A percentile compares a stretch with the other conserved stretches of the same genome.
These are phyloP conservation scores for Trematomus loennbergii DNA, from an alignment of 2,113 vertebrate species.

Conservation along the genomic window DNA sequence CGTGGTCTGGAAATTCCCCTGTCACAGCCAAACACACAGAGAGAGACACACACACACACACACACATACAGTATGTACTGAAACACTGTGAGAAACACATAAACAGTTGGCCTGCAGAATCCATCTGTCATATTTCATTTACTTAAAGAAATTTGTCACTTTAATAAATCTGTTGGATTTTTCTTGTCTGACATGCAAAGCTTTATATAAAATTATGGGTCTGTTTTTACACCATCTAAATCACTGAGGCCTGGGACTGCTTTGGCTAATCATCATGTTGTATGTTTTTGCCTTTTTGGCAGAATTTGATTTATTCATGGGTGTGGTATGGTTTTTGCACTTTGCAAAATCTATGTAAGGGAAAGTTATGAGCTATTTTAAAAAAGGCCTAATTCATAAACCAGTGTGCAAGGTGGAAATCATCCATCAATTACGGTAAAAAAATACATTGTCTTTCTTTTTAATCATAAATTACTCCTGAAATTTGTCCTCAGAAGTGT, in stretches of 20 bases:
- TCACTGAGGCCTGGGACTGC: slow-evolving; percentile 38
- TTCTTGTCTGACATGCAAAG: slow-evolving; percentile 64
- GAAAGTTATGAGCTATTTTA: slow-evolving; percentile 35
- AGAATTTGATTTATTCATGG: slow-evolving; percentile 64
- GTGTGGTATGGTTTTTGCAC: slow-evolving; percentile 51
- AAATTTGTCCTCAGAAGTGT: neutral
- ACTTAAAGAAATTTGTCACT: slow-evolving; percentile 49
- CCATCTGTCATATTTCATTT: slow-evolving; percentile 64
- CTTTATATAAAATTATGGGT: slow-evolving; percentile 66
- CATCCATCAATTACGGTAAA: slow-evolving; percentile 7
- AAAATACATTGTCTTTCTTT: slow-evolving; percentile 3
- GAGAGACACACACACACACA: slow-evolving; percentile 32
- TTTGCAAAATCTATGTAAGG: slow-evolving; percentile 42
- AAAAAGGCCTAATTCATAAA: slow-evolving; percentile 44
- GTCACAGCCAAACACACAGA: slow-evolving; percentile 76
- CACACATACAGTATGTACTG: slow-evolving; percentile 37
- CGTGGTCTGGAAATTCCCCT: slow-evolving; percentile 77
- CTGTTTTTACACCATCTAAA: slow-evolving; percentile 67
- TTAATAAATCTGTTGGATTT: slow-evolving; percentile 54
- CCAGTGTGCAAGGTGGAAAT: slow-evolving; percentile 31
- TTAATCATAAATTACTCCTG: slow-evolving; percentile 19
- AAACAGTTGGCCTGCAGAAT: slow-evolving; percentile 60
- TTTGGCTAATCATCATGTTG: slow-evolving; percentile 53
- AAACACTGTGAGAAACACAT: slow-evolving; percentile 61
- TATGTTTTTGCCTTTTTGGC: slow-evolving; percentile 63